These are phyloP conservation scores for Omphaloscelis lunosa DNA, from an alignment of 2,888 invertebrate species.

Conservation along the genomic window DNA sequence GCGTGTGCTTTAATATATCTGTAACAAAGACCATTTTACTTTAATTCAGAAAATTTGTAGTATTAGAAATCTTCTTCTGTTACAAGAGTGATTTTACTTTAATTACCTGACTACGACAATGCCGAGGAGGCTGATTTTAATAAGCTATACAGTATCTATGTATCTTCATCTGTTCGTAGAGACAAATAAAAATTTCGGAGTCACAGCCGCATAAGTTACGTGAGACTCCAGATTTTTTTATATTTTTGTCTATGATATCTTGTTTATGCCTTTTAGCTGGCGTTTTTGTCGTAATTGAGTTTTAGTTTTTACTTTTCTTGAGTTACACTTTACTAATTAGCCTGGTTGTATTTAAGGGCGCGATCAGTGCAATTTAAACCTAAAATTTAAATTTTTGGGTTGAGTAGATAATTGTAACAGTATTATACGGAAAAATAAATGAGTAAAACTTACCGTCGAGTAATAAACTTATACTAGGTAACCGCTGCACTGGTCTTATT, in stretches of 20 bases:
- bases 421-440: not conserved
- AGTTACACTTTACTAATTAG: not conserved
- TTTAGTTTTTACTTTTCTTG: not conserved
- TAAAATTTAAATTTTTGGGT: not conserved
- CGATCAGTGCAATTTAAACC: not conserved
- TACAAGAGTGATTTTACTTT: slow-evolving; percentile 61
- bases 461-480: slow-evolving; percentile 98
- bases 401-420: not conserved
- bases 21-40: slow-evolving; percentile 66
- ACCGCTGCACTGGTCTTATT: slow-evolving; percentile 99
- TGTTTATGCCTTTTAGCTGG: no score
- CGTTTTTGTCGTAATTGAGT: no score
- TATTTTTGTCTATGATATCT: no score
- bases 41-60: not conserved
- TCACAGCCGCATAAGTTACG: no score
- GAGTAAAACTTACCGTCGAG: slow-evolving; percentile 94
- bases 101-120: no score
- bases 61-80: slow-evolving; percentile 91
- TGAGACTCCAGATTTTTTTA: no score
- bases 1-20: slow-evolving; percentile 98
- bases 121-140: not conserved
- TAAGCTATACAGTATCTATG: no score
- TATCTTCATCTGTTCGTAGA: no score
- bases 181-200: not conserved
- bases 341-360: no score